These are phyloP conservation scores for Eugnorisma glareosa DNA, from an alignment of 2,888 invertebrate genomes.

Conservation along the genomic window DNA sequence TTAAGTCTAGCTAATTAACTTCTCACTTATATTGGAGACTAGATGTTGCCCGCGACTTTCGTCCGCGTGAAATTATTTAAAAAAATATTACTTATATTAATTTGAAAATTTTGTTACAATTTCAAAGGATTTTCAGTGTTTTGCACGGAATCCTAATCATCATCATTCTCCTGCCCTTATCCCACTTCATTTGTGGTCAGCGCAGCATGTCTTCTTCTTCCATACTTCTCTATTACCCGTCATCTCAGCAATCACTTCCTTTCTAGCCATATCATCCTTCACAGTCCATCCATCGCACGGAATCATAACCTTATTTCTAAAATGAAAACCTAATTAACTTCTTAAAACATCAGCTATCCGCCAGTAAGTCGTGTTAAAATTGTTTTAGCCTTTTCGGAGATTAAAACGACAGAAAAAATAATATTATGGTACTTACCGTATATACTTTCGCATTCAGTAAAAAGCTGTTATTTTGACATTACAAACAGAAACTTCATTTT, in stretches of 20 bases:
- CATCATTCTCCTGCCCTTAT: too few species aligned
- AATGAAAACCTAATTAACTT: neutral
- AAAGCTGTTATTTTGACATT: neutral
- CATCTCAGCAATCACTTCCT: too few species aligned
- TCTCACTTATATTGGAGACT: conserved; percentile 50
- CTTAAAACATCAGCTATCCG: neutral
- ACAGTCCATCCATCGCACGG: too few species aligned
- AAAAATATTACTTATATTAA: too few species aligned
- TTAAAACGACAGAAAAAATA: neutral
- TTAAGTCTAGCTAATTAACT: conserved; percentile 64
- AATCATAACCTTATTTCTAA: neutral
- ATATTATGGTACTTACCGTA: too few species aligned
- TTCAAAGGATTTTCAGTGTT: too few species aligned
- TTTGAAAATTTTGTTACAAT: too few species aligned
- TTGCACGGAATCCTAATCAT: too few species aligned
- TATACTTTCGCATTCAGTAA: neutral
- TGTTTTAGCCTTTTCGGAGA: neutral
- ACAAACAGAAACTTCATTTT: neutral
- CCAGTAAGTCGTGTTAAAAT: neutral
- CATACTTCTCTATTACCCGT: too few species aligned
- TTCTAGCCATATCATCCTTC: too few species aligned
- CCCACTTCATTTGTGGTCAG: too few species aligned
- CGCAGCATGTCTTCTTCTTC: too few species aligned
- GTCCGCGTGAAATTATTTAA: neutral
- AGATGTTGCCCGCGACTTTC: neutral